Percentiles rank a stretch among this genome's conserved stretches.
Conservation (phyloP, 2,113 vertebrate species). For the Glaucomys volans region DNA sequence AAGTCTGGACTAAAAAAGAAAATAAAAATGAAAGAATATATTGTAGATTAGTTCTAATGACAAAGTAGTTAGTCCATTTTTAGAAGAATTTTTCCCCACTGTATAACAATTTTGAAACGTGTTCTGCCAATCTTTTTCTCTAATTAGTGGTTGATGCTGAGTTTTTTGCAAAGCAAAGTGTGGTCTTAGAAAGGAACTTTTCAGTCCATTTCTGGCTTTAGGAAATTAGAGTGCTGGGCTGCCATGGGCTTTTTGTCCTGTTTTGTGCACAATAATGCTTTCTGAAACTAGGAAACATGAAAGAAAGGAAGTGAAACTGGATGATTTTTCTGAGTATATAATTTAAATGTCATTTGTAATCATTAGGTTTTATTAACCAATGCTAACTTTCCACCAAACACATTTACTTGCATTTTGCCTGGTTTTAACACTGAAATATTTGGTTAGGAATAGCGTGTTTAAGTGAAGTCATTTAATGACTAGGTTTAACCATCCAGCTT, state of each 20-base stretch:
- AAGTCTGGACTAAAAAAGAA: not conserved
- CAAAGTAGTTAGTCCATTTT: conserved; percentile 25
- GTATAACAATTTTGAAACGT: not conserved
- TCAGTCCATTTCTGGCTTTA: not conserved
- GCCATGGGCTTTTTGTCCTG: not conserved
- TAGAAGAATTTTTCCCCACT: not conserved
- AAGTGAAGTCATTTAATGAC: not conserved
- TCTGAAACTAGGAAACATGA: not conserved
- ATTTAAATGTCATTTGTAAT: not conserved
- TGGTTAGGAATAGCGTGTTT: not conserved
- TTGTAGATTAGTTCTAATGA: not conserved
- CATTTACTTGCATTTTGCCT: not conserved
- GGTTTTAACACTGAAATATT: not conserved
- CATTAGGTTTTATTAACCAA: not conserved
- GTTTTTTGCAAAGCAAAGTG: not conserved
- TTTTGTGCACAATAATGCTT: not conserved
- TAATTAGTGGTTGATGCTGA: not conserved
- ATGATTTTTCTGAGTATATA: not conserved
- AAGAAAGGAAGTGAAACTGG: not conserved
- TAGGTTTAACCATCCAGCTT: not conserved
- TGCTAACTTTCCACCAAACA: not conserved
- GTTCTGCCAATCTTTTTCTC: not conserved
- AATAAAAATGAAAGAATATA: not conserved
- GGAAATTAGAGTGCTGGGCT: not conserved
- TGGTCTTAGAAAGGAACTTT: not conserved